phyloP scores from a whole-genome alignment of 2,888 invertebrate genomes.

The Masnerella sp. region DNA sequence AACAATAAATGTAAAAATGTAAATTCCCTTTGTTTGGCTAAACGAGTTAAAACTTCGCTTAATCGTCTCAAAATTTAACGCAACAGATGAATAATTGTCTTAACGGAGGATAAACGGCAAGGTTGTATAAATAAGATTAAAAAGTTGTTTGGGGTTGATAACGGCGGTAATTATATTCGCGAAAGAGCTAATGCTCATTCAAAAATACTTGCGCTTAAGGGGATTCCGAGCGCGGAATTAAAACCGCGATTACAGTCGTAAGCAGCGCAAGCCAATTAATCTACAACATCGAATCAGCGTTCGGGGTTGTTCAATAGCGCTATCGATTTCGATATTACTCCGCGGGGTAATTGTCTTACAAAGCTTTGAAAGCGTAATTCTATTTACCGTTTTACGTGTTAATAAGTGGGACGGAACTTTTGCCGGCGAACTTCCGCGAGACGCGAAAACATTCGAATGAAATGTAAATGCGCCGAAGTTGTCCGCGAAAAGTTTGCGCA shows the following conservation, averaged over 20 bases:
- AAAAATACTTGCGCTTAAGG: slow-evolving; percentile 13
- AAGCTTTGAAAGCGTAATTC: slow-evolving; percentile 49
- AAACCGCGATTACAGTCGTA: slow-evolving; percentile 26
- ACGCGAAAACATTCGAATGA: slow-evolving; percentile 56
- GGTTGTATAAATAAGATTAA: slow-evolving; percentile 13
- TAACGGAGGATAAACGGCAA: background rate
- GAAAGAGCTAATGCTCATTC: background rate
- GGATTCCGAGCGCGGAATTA: slow-evolving; percentile 6
- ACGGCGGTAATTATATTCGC: background rate
- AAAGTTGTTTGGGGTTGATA: slow-evolving; percentile 13
- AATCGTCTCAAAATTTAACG: background rate
- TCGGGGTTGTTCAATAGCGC: slow-evolving; percentile 22
- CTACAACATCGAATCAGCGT: slow-evolving; percentile 12
- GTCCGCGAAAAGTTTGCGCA: slow-evolving; percentile 42
- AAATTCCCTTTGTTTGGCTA: too few relatives aligned
- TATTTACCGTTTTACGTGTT: slow-evolving; percentile 51
- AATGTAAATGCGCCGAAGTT: slow-evolving; percentile 57
- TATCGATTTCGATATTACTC: slow-evolving; percentile 28
- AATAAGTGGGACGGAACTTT: slow-evolving; percentile 48
- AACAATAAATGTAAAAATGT: too few relatives aligned
- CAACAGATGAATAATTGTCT: background rate
- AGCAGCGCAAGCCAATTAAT: slow-evolving; percentile 21
- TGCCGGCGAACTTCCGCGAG: slow-evolving; percentile 35
- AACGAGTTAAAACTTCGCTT: background rate
- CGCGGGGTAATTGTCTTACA: slow-evolving; percentile 31